Conservation (phyloP, 2,113 vertebrate species). For the Neodon shergylaensis region DNA sequence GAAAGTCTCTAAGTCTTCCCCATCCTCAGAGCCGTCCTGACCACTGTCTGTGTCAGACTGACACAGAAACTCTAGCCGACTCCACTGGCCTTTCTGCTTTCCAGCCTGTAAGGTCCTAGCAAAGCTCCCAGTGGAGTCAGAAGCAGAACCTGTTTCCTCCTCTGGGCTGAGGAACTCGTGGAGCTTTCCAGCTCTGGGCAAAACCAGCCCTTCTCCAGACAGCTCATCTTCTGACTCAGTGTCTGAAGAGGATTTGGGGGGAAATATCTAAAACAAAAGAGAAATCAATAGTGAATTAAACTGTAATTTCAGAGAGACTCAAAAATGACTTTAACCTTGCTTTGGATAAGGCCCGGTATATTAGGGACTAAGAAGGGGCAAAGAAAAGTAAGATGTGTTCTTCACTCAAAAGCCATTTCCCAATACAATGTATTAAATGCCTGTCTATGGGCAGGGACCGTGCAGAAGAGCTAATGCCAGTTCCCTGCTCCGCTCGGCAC, state of each 20-base stretch:
- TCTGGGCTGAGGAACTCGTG: conserved; percentile 69
- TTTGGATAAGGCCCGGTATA: neutral
- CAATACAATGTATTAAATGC: neutral
- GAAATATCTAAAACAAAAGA: conserved; percentile 69
- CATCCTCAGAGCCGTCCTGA: conserved; percentile 65
- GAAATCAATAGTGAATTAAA: conserved; percentile 7
- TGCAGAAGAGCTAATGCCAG: neutral
- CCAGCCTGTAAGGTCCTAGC: conserved; percentile 80
- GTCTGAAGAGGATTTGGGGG: conserved; percentile 67
- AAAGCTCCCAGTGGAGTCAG: conserved; percentile 77
- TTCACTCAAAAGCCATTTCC: conserved; percentile 40
- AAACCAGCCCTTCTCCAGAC: neutral
- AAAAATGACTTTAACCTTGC: conserved; percentile 16
- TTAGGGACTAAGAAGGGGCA: neutral
- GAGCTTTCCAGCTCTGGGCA: conserved; percentile 71
- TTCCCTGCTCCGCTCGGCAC: neutral
- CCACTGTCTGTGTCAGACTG: conserved; percentile 82
- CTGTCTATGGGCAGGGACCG: neutral
- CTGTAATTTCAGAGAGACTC: conserved; percentile 5
- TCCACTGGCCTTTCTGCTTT: conserved; percentile 78
- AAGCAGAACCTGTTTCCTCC: conserved; percentile 70
- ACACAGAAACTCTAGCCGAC: conserved; percentile 83
- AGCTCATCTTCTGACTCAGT: conserved; percentile 73
- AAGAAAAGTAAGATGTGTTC: conserved; percentile 11
- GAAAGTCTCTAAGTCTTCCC: conserved; percentile 78